Evolutionary conservation across 1,140 invertebrate genomes (phyloP).

Genomic region (Drosophila tristis): DNA sequence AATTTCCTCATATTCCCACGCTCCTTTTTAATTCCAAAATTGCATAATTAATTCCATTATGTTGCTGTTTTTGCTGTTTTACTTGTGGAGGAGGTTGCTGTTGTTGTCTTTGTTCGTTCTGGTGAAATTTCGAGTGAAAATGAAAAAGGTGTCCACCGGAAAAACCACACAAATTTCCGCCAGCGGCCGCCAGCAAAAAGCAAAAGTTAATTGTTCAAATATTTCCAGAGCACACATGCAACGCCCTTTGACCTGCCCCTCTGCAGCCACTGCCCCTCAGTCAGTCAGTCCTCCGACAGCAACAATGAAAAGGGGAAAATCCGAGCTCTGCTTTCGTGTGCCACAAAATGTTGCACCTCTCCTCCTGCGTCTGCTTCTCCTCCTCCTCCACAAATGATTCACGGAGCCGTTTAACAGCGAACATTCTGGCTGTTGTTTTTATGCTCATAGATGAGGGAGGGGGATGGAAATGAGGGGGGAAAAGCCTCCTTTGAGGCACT

Average conservation of each 20-base stretch:
- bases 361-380: background rate
- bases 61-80: constrained; percentile 4
- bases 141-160: constrained; percentile 38
- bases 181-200: constrained; percentile 37
- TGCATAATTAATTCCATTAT: constrained; percentile 56
- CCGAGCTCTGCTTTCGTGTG: constrained; percentile 4
- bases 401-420: constrained; percentile 44
- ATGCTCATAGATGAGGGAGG: background rate
- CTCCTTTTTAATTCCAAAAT: constrained; percentile 9
- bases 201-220: constrained; percentile 66
- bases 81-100: too few species aligned
- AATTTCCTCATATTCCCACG: constrained; percentile 13
- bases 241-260: constrained; percentile 24
- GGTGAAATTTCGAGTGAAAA: constrained; percentile 25
- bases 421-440: constrained; percentile 42
- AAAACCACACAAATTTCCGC: constrained; percentile 50
- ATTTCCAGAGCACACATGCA: constrained; percentile 55
- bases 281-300: background rate
- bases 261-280: too few species aligned
- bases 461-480: background rate
- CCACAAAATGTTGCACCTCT: constrained; percentile 5
- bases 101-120: background rate
- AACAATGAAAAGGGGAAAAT: constrained; percentile 23
- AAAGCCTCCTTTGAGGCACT: constrained; percentile 29
- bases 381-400: constrained; percentile 22